Evolutionary conservation across 2,888 invertebrate genomes (phyloP).

Genomic region (Drosophila barbarae): DNA sequence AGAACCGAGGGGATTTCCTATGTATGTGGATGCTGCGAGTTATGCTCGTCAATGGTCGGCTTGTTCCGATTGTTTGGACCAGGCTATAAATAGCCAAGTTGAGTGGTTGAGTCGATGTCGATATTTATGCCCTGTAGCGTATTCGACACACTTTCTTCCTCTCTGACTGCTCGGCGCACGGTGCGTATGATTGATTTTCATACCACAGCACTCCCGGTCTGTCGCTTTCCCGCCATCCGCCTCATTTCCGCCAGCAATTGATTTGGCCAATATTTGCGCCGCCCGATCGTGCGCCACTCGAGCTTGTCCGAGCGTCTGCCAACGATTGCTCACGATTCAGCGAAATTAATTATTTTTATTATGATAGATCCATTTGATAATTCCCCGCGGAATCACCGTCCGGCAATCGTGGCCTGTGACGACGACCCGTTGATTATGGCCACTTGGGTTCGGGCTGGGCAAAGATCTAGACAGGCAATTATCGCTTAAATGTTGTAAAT

Average conservation of each 20-base stretch:
- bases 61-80: slow-evolving; percentile 3
- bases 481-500: slow-evolving; percentile 22
- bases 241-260: slow-evolving; percentile 37
- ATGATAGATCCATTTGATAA: slow-evolving; percentile 33
- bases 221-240: slow-evolving; percentile 12
- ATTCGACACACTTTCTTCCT: slow-evolving; percentile 48
- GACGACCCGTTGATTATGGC: slow-evolving; percentile 16
- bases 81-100: slow-evolving; percentile 47
- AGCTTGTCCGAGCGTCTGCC: slow-evolving; percentile 14
- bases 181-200: slow-evolving; percentile 66
- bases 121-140: slow-evolving; percentile 31
- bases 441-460: slow-evolving; percentile 5
- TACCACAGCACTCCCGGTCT: neutral
- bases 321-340: slow-evolving; percentile 22
- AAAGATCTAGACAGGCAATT: slow-evolving; percentile 23
- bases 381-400: slow-evolving; percentile 19
- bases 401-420: neutral
- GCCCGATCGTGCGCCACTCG: slow-evolving; percentile 26
- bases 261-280: slow-evolving; percentile 33
- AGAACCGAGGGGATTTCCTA: slow-evolving; percentile 64
- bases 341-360: slow-evolving; percentile 43
- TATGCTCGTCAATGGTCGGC: slow-evolving; percentile 20
- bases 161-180: slow-evolving; percentile 25
- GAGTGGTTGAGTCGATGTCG: slow-evolving; percentile 17
- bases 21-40: slow-evolving; percentile 35